Evolutionary conservation across 2,113 vertebrate genomes (phyloP).

Genomic region (Myanophis thanlyinensis): DNA sequence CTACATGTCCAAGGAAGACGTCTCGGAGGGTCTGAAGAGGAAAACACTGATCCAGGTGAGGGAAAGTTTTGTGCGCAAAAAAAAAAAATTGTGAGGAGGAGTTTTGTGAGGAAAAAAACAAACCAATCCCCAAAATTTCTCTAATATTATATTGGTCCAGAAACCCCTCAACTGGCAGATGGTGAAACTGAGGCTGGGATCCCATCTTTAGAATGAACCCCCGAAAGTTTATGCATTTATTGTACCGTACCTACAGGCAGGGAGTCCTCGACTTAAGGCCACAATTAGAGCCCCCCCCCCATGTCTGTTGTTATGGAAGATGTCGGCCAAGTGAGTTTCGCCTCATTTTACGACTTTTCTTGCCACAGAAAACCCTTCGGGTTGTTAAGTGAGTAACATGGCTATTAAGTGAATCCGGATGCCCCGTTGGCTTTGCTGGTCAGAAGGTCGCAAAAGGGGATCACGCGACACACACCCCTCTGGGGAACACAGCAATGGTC

Average conservation of each 20-base stretch:
- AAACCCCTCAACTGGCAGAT: neutral
- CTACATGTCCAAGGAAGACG: conserved; percentile 83
- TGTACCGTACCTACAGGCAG: neutral
- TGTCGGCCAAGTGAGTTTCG: too few relatives aligned
- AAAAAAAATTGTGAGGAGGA: neutral
- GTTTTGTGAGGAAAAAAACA: neutral
- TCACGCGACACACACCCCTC: too few relatives aligned
- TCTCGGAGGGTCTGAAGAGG: conserved; percentile 89
- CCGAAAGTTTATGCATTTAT: neutral
- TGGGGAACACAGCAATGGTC: rapidly evolving
- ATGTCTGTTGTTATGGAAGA: too few relatives aligned
- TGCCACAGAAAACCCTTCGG: too few relatives aligned
- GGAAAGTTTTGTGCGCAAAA: neutral
- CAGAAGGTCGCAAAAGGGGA: too few relatives aligned
- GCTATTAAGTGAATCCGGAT: too few relatives aligned
- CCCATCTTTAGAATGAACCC: neutral
- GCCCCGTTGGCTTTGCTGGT: too few relatives aligned
- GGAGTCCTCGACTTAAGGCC: too few relatives aligned
- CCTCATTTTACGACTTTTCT: too few relatives aligned
- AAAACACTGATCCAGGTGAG: conserved; percentile 89
- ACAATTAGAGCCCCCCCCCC: too few relatives aligned
- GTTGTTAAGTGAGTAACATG: too few relatives aligned
- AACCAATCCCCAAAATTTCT: neutral
- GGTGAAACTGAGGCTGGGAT: neutral
- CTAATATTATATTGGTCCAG: neutral